phyloP scores from a whole-genome alignment of 2,888 invertebrate genomes.

The Melitaea athalia region DNA sequence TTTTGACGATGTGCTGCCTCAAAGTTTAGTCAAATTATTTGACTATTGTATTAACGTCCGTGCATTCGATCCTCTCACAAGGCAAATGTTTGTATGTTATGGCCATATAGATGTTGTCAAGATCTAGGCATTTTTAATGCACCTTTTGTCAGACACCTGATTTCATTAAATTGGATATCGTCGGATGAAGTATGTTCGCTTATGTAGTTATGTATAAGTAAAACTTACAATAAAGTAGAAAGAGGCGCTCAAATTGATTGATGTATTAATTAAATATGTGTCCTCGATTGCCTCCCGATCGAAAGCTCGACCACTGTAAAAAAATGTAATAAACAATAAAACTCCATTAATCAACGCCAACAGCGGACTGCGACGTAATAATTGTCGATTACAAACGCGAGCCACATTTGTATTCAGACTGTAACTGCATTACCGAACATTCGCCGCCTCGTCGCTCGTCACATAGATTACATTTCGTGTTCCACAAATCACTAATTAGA shows the following conservation, averaged over 20 bases:
- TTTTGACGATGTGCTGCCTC: too few species aligned
- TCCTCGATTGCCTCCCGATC: neutral
- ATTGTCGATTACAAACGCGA: slow-evolving; percentile 28
- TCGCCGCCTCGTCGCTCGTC: slow-evolving; percentile 41
- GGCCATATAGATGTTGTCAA: too few species aligned
- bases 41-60: too few species aligned
- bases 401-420: slow-evolving; percentile 52
- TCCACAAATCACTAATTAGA: slow-evolving; percentile 14
- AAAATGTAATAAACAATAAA: slow-evolving; percentile 3
- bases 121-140: too few species aligned
- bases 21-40: too few species aligned
- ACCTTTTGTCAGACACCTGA: too few species aligned
- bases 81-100: too few species aligned
- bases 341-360: slow-evolving; percentile 26
- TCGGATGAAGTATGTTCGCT: too few species aligned
- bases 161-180: too few species aligned
- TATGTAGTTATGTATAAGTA: neutral
- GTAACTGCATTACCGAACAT: slow-evolving; percentile 50
- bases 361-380: slow-evolving; percentile 22
- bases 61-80: too few species aligned
- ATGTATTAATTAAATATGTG: neutral
- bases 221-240: neutral
- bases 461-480: slow-evolving; percentile 39
- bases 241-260: neutral
- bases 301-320: slow-evolving; percentile 3